Base-by-base conservation (phyloP, 2,888 invertebrate species). In the Lydus trimaculatus region DNA sequence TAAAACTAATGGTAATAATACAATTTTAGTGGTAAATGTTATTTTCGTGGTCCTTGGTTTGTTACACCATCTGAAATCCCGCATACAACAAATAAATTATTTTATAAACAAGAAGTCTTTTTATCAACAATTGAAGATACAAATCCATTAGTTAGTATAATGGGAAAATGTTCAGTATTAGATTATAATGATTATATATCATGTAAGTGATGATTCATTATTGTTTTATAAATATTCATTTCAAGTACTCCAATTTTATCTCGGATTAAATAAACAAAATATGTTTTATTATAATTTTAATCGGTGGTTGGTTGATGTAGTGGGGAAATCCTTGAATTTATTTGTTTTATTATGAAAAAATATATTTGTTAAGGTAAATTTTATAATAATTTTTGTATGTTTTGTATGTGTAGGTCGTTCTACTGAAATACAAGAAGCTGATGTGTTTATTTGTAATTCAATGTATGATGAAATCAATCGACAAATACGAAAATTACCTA, bases 41-140 rank as follows among this genome's bases (percentile, higher is more conserved):
- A 92, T 83, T 96, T 99, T 87, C 94, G 94, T 72, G 99, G 99
- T 0, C 96, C 98, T 0, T 96, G 96, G 92, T 90, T 98, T 75
- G 91, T 98, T 65, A 90, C 94, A 61, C 96, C 98, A 0, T 88
- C 91, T 1, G 98, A 98, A 85, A 92, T 97, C 15, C 91, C 94
- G 13, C 94, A 94, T 79, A 89, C 93, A 5, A 90, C 93, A 11
- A 91, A 89, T 23, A 87, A 91, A 86, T 89, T 94, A 61, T 98
- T 96, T 86, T 99, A 95, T 87, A 94, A 95, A 78, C 96, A 97
- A 86, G 99, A 99, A 86, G 91, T 98, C 69, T 91, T 98, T 79
- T 87, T 97, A 39, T 97, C 96, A 33, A 94, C 95, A 0, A 91
- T 95, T 73, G 97, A 97, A 82, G 97, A 97, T 80, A 94, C 95